A percentile compares a stretch with the other conserved stretches of the same genome.
Conservation (phyloP, 2,113 vertebrate genomes). For the Rhagologus leucostigma region DNA sequence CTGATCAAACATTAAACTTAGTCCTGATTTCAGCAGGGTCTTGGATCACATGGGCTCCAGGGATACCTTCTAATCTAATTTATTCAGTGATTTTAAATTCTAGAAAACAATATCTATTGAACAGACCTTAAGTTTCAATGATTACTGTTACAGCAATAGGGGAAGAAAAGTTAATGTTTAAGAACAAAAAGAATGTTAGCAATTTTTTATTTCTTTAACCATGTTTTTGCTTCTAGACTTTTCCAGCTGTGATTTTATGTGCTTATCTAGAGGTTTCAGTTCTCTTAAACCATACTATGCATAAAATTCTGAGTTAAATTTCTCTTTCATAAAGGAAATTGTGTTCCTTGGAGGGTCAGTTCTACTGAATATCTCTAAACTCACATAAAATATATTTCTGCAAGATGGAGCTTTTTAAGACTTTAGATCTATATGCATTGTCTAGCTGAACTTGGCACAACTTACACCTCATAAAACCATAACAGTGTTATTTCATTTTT, state of each 20-base stretch:
- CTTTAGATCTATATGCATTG: not conserved
- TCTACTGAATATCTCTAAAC: not conserved
- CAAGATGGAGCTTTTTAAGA: not conserved
- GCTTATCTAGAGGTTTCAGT: not conserved
- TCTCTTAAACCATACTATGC: not conserved
- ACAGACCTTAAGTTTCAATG: not conserved
- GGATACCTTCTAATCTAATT: not conserved
- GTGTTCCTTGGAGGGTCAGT: not conserved
- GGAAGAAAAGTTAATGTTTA: not conserved
- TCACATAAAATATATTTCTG: not conserved
- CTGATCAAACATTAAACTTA: not conserved
- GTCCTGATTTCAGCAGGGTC: not conserved
- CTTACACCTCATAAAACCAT: slow-evolving; percentile 23
- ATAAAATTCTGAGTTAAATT: not conserved
- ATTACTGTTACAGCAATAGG: not conserved
- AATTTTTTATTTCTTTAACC: not conserved
- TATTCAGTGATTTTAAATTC: not conserved
- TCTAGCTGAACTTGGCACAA: not conserved
- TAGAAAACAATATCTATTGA: not conserved
- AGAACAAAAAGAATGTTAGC: not conserved
- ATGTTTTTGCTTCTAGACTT: not conserved
- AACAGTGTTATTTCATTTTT: slow-evolving; percentile 5
- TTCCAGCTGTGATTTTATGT: slow-evolving; percentile 3
- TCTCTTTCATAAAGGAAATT: not conserved
- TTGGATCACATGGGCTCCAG: not conserved